These are phyloP conservation scores for Smutsia temminckii DNA, from an alignment of 2,797 vertebrate genomes.

Conservation along the genomic window DNA sequence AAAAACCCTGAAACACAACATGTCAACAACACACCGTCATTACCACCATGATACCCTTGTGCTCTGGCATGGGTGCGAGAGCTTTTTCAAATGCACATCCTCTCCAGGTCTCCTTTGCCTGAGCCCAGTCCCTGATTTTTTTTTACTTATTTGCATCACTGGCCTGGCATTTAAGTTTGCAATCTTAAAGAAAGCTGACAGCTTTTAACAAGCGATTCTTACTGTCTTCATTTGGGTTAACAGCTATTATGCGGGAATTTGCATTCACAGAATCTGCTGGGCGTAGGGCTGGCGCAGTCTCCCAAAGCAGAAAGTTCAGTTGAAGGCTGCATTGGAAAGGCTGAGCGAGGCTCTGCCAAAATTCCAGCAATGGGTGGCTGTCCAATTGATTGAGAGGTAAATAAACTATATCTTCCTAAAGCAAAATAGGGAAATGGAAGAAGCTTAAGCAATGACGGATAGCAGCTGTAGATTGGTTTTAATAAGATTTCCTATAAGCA, in stretches of 20 bases:
- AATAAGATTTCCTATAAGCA: neutral
- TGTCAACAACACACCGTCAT: neutral
- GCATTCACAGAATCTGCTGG: neutral
- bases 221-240: neutral
- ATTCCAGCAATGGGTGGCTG: neutral
- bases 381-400: neutral
- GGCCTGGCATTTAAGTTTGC: neutral
- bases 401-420: slow-evolving; percentile 3
- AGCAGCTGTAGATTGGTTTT: neutral
- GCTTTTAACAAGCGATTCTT: neutral
- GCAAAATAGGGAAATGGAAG: neutral
- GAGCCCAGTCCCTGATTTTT: neutral
- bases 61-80: neutral
- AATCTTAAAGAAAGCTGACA: neutral
- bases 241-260: neutral
- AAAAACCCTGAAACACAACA: neutral
- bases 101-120: neutral
- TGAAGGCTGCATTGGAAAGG: neutral
- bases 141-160: neutral
- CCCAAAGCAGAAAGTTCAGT: neutral
- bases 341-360: too few species aligned
- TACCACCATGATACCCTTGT: too few species aligned
- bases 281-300: neutral
- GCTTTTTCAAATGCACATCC: neutral
- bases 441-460: neutral